phyloP scores from a whole-genome alignment of 2,888 invertebrate species.

The Sarcophaga subvicina region DNA sequence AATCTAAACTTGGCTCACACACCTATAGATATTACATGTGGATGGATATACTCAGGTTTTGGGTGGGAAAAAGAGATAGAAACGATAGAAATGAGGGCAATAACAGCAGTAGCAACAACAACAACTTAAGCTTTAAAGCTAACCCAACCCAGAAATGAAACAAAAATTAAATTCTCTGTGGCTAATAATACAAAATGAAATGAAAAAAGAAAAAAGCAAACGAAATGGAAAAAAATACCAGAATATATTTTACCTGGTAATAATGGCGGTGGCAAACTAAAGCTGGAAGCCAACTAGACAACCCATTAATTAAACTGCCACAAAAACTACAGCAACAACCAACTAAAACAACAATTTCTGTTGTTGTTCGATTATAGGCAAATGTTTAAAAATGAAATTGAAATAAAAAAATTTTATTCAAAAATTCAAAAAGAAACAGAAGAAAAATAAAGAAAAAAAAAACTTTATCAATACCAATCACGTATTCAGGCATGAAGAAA shows the following conservation, averaged over 20 bases:
- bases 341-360: too few species aligned
- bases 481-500: conserved; percentile 54
- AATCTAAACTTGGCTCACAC: not conserved
- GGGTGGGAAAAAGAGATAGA: not conserved
- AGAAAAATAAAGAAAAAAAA: conserved; percentile 1
- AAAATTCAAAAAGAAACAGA: conserved; percentile 1
- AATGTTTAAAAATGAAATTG: not conserved
- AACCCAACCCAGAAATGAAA: not conserved
- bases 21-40: not conserved
- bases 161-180: not conserved
- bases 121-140: not conserved
- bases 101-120: not conserved
- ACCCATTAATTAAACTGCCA: conserved; percentile 9
- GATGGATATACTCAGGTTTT: not conserved
- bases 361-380: not conserved
- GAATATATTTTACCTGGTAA: not conserved
- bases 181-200: not conserved
- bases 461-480: conserved; percentile 54
- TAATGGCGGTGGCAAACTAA: not conserved
- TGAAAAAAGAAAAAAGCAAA: not conserved
- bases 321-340: not conserved
- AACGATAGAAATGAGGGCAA: not conserved
- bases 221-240: not conserved
- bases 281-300: not conserved
- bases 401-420: not conserved